Conservation (phyloP, 2,888 invertebrate genomes). For the Gastrophysa polygoni region DNA sequence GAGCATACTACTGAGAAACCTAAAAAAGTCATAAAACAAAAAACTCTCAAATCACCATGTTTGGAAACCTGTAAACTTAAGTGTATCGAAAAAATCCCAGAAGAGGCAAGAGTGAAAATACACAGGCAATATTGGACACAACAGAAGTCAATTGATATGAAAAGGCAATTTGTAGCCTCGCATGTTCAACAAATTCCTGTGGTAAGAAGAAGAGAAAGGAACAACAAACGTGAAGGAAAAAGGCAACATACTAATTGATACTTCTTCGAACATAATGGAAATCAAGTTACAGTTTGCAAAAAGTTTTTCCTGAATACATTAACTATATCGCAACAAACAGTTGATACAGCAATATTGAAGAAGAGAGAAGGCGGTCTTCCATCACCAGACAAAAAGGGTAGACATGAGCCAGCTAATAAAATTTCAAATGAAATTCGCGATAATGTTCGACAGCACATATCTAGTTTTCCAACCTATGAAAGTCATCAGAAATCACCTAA, state of each 20-base stretch:
- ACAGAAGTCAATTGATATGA: conserved; percentile 5
- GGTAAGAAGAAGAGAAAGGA: conserved; percentile 14
- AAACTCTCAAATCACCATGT: conserved; percentile 14
- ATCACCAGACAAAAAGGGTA: conserved; percentile 29
- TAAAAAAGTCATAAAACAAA: conserved; percentile 7
- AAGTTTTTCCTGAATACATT: conserved; percentile 20
- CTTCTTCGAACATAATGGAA: conserved; percentile 17
- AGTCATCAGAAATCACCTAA: conserved; percentile 22
- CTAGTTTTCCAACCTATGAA: conserved; percentile 20
- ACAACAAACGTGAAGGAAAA: conserved; percentile 4
- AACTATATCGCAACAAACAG: conserved; percentile 24
- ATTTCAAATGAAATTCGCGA: conserved; percentile 22
- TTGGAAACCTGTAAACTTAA: conserved; percentile 8
- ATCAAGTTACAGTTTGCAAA: conserved; percentile 20
- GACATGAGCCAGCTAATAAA: conserved; percentile 22
- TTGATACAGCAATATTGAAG: conserved; percentile 22
- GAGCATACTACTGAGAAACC: conserved; percentile 10
- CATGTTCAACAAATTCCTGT: conserved; percentile 12
- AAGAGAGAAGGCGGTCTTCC: conserved; percentile 24
- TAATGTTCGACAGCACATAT: conserved; percentile 24
- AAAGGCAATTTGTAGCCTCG: conserved; percentile 19
- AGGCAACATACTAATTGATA: conserved; percentile 20
- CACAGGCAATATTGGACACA: conserved; percentile 17
- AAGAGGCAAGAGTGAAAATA: conserved; percentile 15
- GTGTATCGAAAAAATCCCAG: conserved; percentile 10